Base-by-base conservation (phyloP, 2,113 vertebrate genomes). In the Calypte anna region DNA sequence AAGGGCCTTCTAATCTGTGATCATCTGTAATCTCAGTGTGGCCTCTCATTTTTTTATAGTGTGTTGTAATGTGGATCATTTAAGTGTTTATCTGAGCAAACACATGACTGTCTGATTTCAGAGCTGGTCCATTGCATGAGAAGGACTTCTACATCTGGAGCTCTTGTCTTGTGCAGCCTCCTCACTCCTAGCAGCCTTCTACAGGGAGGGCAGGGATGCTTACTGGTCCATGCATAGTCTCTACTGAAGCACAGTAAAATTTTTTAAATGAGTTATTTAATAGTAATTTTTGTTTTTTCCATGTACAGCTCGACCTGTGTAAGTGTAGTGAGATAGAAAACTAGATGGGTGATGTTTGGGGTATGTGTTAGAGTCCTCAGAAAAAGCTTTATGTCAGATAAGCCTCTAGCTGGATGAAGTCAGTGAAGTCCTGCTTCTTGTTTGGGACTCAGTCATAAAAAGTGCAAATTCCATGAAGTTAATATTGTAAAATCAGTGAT, bases 401-500 rank as follows among this genome's bases (percentile, higher is more conserved):
- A 23, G 14, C 12, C 51, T 77, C 16, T 27, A 66, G n/a, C 7
- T 72, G 44, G 94, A 91, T 64, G 50, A 83, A 86, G 25, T 33
- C 20, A 64, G 59, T 74, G 68, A 86, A 15, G 13, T 50, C 36
- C 15, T 0, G 0, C 4, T 43, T 88, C 54, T 57, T 48, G 13
- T 66, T 62, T 43, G 8, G 24, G 72, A 31, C 13, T 53, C 18
- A 44, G 66, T 54, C 16, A n/a, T 38, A 89, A 78, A 46, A 70
- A 80, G 33, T 48, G 63, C 12, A n/a, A 72, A 81, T 67, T 90
- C 76, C 40, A 3, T 86, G 19, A 67, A 85, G 64, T n/a, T 77
- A 50, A 16, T 20, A 22, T 90, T 95, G 91, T 90, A 94, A 91
- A 95, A 96, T 88, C 67, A 84, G 66, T 94, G 88, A 91, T 88